phyloP scores from a whole-genome alignment of 2,797 vertebrate species.

The Tolypeutes matacus region DNA sequence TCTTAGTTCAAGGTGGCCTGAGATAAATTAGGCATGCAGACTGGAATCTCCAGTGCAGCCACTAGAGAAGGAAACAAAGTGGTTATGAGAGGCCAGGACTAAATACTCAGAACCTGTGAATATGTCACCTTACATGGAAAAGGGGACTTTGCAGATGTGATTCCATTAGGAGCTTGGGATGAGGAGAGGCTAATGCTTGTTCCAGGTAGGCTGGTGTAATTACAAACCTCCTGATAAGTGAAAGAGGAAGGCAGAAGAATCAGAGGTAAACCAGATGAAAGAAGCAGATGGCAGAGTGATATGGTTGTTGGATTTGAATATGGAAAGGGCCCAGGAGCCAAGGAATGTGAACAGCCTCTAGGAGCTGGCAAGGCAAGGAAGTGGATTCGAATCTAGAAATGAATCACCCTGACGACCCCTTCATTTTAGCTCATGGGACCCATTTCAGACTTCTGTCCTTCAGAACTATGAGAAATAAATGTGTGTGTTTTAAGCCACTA shows the following conservation, averaged over 20 bases:
- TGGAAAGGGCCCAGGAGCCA: not conserved
- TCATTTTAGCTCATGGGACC: not conserved
- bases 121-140: not conserved
- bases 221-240: not conserved
- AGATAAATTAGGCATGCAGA: not conserved
- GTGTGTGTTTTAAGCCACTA: not conserved
- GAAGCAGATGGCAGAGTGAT: not conserved
- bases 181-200: not conserved
- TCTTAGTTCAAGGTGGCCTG: not conserved
- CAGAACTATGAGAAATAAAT: not conserved
- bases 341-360: not conserved
- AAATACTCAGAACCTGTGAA: not conserved
- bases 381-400: not conserved
- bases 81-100: not conserved
- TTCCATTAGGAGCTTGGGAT: not conserved
- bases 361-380: not conserved
- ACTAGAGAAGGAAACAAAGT: not conserved
- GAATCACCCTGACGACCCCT: not conserved
- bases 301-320: not conserved
- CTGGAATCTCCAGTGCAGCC: not conserved
- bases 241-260: not conserved
- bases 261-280: not conserved
- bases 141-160: not conserved
- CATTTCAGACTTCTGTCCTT: not conserved
- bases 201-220: not conserved